These are phyloP conservation scores for Microctenopoma stevenorrisi DNA, from an alignment of 2,797 vertebrate genomes.

Conservation along the genomic window DNA sequence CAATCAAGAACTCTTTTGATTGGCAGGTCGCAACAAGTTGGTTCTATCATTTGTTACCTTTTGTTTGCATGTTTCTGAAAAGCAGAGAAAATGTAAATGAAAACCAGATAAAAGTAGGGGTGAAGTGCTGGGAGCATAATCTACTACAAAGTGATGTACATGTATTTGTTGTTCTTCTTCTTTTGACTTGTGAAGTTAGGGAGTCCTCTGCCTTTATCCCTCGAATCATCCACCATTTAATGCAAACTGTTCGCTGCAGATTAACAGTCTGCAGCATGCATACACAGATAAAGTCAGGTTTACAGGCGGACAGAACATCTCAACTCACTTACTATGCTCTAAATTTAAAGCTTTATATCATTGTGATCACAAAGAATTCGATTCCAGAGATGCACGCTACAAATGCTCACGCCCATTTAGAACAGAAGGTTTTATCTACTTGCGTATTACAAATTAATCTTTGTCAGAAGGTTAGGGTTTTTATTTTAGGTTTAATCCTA, in stretches of 20 bases:
- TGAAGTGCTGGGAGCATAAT: neutral
- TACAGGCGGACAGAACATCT: slow-evolving; percentile 11
- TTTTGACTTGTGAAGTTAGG: neutral
- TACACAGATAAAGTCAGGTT: slow-evolving; percentile 40
- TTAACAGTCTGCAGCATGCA: slow-evolving; percentile 48
- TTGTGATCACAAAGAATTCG: neutral
- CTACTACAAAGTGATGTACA: too few relatives aligned
- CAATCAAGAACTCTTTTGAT: neutral
- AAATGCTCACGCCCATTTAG: too few relatives aligned
- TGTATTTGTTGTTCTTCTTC: too few relatives aligned
- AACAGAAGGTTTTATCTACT: too few relatives aligned
- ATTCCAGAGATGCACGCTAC: neutral
- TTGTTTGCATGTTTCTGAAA: neutral
- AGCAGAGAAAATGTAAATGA: neutral
- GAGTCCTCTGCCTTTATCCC: neutral
- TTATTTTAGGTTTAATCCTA: too few relatives aligned
- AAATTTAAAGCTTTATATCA: neutral
- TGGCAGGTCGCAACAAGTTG: neutral
- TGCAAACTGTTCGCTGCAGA: slow-evolving; percentile 48
- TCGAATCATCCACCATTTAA: slow-evolving; percentile 6
- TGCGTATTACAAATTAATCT: too few relatives aligned
- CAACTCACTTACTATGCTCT: neutral
- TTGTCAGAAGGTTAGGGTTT: too few relatives aligned
- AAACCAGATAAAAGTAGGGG: too few relatives aligned
- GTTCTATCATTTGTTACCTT: too few relatives aligned